A percentile compares a stretch with the other conserved stretches of the same genome.
Evolutionary conservation across 2,797 vertebrate species (phyloP).

Genomic region (Oryzias sinensis): DNA sequence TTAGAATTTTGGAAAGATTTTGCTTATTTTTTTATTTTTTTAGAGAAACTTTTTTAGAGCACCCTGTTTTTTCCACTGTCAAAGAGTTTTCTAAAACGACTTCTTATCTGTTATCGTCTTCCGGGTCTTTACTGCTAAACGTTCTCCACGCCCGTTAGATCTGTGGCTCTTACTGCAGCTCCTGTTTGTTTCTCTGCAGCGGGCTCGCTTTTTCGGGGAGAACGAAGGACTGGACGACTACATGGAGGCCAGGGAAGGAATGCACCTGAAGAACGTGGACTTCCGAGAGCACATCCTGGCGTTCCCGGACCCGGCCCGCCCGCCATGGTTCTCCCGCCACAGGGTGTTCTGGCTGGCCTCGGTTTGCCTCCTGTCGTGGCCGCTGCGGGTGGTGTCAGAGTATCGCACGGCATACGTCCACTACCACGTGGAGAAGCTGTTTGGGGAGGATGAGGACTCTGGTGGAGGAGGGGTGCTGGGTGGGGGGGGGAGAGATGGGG

Average conservation of each 20-base stretch:
- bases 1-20: too few species aligned
- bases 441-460: conserved; percentile 81
- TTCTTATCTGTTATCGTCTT: too few species aligned
- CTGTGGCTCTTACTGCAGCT: too few species aligned
- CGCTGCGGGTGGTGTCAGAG: conserved; percentile 84
- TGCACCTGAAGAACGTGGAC: conserved; percentile 92
- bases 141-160: too few species aligned
- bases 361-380: conserved; percentile 85
- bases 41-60: too few species aligned
- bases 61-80: too few species aligned
- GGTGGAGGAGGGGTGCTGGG: conserved; percentile 53
- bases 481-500: conserved; percentile 53
- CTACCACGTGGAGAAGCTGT: conserved; percentile 93
- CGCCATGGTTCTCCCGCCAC: conserved; percentile 86
- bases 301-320: conserved; percentile 82
- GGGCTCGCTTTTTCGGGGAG: conserved; percentile 89
- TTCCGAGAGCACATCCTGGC: conserved; percentile 90
- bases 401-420: conserved; percentile 87
- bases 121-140: too few species aligned
- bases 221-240: conserved; percentile 92
- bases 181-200: conserved; percentile 42
- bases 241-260: conserved; percentile 91
- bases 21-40: too few species aligned
- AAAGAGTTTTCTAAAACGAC: too few species aligned
- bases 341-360: conserved; percentile 88